Evolutionary conservation across 2,797 vertebrate species (phyloP).

Genomic region (Ataeniobius toweri): DNA sequence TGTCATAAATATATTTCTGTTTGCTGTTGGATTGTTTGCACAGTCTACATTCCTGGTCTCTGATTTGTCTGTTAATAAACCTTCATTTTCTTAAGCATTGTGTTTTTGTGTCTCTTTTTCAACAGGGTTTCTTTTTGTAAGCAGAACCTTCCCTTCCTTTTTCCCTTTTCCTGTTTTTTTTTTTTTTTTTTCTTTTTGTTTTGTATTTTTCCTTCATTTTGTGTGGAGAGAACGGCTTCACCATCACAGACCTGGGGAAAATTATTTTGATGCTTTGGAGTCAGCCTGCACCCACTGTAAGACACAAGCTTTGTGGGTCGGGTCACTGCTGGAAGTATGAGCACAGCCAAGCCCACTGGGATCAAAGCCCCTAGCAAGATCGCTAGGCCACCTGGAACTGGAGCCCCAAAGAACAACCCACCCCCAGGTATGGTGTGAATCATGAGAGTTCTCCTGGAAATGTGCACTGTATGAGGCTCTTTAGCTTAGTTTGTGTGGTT

Average conservation of each 20-base stretch:
- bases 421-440: constrained; percentile 67
- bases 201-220: constrained; percentile 5
- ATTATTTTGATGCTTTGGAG: constrained; percentile 84
- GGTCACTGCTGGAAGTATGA: constrained; percentile 84
- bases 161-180: constrained; percentile 25
- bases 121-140: constrained; percentile 58
- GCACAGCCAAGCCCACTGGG: constrained; percentile 90
- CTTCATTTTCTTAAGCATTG: too few relatives aligned
- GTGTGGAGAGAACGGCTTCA: constrained; percentile 29
- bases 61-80: background rate
- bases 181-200: constrained; percentile 7
- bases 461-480: background rate
- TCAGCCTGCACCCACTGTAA: constrained; percentile 73
- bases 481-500: background rate
- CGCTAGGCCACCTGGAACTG: constrained; percentile 77
- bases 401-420: constrained; percentile 79
- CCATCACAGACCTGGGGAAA: constrained; percentile 29
- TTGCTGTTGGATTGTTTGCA: background rate
- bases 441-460: background rate
- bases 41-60: background rate
- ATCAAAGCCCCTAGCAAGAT: constrained; percentile 96
- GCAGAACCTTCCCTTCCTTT: constrained; percentile 42
- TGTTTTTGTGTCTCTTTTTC: constrained; percentile 12
- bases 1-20: constrained; percentile 32
- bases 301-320: constrained; percentile 62